Evolutionary conservation across 2,888 invertebrate genomes (phyloP).

Genomic region (Stenotaenia linearis): DNA sequence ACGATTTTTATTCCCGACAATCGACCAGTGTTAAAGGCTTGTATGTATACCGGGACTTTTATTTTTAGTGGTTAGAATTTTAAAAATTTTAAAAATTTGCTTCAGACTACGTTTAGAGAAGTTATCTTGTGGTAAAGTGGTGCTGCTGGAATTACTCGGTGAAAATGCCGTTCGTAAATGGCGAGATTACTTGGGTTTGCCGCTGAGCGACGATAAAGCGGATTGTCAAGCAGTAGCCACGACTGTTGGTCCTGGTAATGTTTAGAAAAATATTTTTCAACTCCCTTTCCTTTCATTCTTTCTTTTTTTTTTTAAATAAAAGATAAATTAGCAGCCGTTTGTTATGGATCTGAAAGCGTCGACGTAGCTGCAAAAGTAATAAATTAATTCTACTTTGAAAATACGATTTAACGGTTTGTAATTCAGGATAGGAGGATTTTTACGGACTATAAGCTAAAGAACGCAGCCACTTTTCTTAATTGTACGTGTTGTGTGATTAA

Average conservation of each 20-base stretch:
- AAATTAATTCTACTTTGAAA: not conserved
- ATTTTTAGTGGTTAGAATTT: not conserved
- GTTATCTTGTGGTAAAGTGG: conserved; percentile 57
- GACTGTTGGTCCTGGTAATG: not conserved
- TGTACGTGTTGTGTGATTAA: conserved; percentile 67
- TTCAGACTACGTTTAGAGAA: not conserved
- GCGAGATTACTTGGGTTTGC: conserved; percentile 55
- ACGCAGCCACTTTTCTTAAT: conserved; percentile 47
- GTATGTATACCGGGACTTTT: too few species aligned
- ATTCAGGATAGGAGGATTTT: conserved; percentile 48
- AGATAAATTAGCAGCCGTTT: conserved; percentile 15
- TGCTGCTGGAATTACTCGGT: conserved; percentile 68
- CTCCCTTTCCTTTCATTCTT: not conserved
- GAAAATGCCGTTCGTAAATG: conserved; percentile 60
- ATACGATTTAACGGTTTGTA: conserved; percentile 28
- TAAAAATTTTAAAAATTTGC: not conserved
- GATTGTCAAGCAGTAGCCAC: conserved; percentile 28
- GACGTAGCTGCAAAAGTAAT: conserved; percentile 55
- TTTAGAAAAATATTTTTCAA: not conserved
- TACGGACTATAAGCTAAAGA: conserved; percentile 44
- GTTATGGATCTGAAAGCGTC: conserved; percentile 58
- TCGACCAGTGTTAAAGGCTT: not conserved
- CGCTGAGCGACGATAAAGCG: not conserved
- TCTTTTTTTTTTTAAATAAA: not conserved
- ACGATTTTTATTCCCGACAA: conserved; percentile 51